Evolutionary conservation across 1,140 invertebrate genomes (phyloP), one percentile per base, ranked within the genome.

Genomic region (Drosophila elegans): DNA sequence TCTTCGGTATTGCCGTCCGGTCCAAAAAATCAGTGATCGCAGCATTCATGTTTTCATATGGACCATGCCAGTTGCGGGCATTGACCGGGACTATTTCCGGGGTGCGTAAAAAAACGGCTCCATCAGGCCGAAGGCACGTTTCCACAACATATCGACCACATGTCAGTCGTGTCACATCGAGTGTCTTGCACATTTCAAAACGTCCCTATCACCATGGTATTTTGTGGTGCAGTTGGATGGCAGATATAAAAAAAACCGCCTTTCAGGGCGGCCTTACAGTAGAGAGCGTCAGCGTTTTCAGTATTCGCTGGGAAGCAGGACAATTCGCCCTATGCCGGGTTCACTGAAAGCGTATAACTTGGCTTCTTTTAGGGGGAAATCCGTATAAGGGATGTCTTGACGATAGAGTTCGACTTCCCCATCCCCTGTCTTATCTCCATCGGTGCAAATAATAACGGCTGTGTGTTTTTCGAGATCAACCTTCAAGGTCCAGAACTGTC

Each of bases 21-120:
- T 42, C 41, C 41, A 42, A 42, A 42, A 42, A 42, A 42, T 42
- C 41, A 42, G n/a, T 42, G n/a, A 42, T 42, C n/a, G 41, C 41
- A 42, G 41, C 41, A 42, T 42, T 42, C 41, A 42, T 42, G 5
- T 42, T 42, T 42, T 42, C 41, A 42, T 42, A 42, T 16, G 41
- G 41, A 42, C 41, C 41, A 42, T 42, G 41, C 41, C 41, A 42
- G 41, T 42, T 42, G 41, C 41, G 41, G 41, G 41, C 41, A 7
- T 42, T 42, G 41, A 42, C 41, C 41, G 41, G 41, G 41, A 42
- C 1, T 42, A 42, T 42, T 42, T 42, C 41, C 41, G 41, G 41
- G 41, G 41, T 42, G 41, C 41, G 41, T 42, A 42, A 42, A 42
- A 42, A 42, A 42, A 42, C 41, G 41, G 41, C 41, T 42, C 41